phyloP scores from a whole-genome alignment of 2,888 invertebrate species.

The Napeogenes sylphis region DNA sequence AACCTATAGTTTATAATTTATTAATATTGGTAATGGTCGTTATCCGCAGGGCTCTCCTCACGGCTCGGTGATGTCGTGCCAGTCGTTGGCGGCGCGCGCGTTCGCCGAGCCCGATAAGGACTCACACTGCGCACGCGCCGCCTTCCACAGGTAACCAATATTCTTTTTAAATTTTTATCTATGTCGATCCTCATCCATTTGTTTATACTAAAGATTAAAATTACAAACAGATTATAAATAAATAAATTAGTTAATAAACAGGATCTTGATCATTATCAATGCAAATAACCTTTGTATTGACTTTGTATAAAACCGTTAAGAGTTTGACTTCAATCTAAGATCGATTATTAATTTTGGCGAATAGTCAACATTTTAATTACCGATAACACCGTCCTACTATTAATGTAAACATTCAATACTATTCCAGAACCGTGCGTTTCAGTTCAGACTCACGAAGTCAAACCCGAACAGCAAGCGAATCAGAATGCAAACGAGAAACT shows the following conservation, averaged over 20 bases:
- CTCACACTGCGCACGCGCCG: constrained; percentile 50
- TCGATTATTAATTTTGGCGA: too few relatives aligned
- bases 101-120: constrained; percentile 66
- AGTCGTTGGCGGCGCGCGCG: constrained; percentile 70
- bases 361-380: neutral
- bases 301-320: too few relatives aligned
- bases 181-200: too few relatives aligned
- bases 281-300: too few relatives aligned
- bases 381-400: neutral
- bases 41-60: constrained; percentile 65
- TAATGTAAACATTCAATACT: neutral
- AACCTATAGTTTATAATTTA: neutral
- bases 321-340: too few relatives aligned
- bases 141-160: constrained; percentile 59
- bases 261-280: too few relatives aligned
- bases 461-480: constrained; percentile 47
- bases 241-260: too few relatives aligned
- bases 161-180: too few relatives aligned
- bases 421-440: constrained; percentile 69
- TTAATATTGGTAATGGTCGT: constrained; percentile 15
- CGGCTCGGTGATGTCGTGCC: constrained; percentile 76
- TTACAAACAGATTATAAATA: too few relatives aligned
- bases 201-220: too few relatives aligned
- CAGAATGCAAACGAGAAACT: constrained; percentile 60
- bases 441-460: constrained; percentile 66